These are phyloP conservation scores for Drosophila multiciliata DNA, from an alignment of 2,888 invertebrate species.

Conservation along the genomic window DNA sequence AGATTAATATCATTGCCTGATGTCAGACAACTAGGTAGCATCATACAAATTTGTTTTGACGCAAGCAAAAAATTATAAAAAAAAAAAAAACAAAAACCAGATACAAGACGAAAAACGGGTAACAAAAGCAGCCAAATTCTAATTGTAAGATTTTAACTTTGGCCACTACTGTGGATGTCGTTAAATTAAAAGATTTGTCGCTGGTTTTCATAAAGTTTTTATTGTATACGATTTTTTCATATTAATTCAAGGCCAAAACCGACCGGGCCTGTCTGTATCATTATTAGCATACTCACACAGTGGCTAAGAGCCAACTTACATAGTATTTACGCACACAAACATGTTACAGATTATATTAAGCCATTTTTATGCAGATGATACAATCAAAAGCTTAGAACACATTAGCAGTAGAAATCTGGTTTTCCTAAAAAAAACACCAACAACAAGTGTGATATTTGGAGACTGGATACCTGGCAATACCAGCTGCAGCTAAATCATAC, in stretches of 20 bases:
- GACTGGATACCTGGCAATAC: not conserved
- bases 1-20: constrained; percentile 70
- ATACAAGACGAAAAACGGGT: constrained; percentile 55
- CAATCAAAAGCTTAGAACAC: constrained; percentile 48
- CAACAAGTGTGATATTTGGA: not conserved
- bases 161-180: constrained; percentile 53
- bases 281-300: constrained; percentile 66
- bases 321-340: constrained; percentile 43
- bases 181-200: constrained; percentile 68
- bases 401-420: constrained; percentile 46
- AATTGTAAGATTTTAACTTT: constrained; percentile 57
- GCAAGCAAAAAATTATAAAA: constrained; percentile 35
- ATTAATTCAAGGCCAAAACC: constrained; percentile 69
- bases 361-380: constrained; percentile 70
- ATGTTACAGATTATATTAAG: constrained; percentile 54
- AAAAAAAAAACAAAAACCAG: constrained; percentile 8
- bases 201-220: constrained; percentile 52
- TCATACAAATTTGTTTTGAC: constrained; percentile 52
- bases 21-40: constrained; percentile 44
- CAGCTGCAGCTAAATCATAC: constrained; percentile 54
- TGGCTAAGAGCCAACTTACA: constrained; percentile 67
- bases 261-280: constrained; percentile 31
- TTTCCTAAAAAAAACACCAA: constrained; percentile 12
- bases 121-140: constrained; percentile 64
- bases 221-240: constrained; percentile 52